Evolutionary conservation across 2,888 invertebrate species (phyloP).

Genomic region (Siphlonurus alternatus): DNA sequence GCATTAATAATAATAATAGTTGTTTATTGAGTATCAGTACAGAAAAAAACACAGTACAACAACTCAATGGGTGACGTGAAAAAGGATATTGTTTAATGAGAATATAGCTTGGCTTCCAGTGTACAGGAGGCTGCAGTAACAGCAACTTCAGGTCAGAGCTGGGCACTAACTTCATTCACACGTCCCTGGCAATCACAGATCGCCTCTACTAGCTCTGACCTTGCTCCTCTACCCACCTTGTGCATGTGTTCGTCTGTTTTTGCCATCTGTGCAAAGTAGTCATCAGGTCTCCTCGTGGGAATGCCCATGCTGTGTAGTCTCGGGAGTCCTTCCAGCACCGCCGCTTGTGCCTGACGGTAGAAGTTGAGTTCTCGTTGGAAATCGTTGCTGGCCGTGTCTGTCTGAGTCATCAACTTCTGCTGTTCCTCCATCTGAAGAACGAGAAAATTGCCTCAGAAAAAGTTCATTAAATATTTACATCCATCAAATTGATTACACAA

Average conservation of each 20-base stretch:
- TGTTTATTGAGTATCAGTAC: too few species aligned
- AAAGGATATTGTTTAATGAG: too few species aligned
- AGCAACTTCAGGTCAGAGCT: too few species aligned
- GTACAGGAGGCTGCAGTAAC: too few species aligned
- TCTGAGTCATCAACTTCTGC: constrained; percentile 44
- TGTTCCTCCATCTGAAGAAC: constrained; percentile 50
- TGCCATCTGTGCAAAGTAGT: constrained; percentile 98
- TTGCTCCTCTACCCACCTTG: constrained; percentile 40
- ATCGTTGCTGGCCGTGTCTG: constrained; percentile 75
- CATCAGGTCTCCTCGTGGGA: constrained; percentile 73
- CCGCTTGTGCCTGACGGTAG: constrained; percentile 72
- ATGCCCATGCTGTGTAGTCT: constrained; percentile 57
- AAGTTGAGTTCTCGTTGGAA: constrained; percentile 81
- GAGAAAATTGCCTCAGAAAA: neutral
- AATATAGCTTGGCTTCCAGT: too few species aligned
- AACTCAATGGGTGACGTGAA: too few species aligned
- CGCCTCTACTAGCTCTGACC: neutral
- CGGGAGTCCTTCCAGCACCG: constrained; percentile 65
- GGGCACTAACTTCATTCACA: neutral
- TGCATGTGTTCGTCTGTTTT: constrained; percentile 97
- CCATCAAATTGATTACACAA: too few species aligned
- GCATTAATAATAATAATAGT: neutral
- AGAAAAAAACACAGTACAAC: too few species aligned
- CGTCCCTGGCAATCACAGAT: neutral
- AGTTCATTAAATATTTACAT: neutral